Base-by-base conservation (phyloP, 2,888 invertebrate species). In the Drosophila prostipennis region DNA sequence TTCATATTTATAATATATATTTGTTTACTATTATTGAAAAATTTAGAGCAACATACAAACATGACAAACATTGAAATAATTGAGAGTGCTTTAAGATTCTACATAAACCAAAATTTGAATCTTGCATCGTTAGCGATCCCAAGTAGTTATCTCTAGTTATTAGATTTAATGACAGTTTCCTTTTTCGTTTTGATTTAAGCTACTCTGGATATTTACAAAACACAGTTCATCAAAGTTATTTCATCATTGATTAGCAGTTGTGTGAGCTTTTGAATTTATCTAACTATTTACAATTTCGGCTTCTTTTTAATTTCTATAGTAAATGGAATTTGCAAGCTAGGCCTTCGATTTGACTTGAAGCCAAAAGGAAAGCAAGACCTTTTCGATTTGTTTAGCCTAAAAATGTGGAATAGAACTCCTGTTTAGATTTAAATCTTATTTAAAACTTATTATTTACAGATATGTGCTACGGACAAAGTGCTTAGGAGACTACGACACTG, bases 41-140 rank as follows among this genome's bases (percentile, higher is more conserved):
- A 57, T 78, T 70, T 76, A 73, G 72, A 81, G 81, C 78, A 88
- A 80, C 84, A 80, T 89, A 86, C 72, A 78, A 79, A 89, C 87
- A 82, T 81, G 81, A 87, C 74, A 87, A 85, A 87, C 88, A 81
- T 85, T 76, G 46, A 87, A 74, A 76, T 77, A 64, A 58, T 64
- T 64, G 53, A 57, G 67, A 74, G 68, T 57, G 64, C 51, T 59
- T 58, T 54, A 45, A 11, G 26, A 52, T 63, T 68, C 54, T 68
- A 29, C 29, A 29, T 7, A 39, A 55, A 74, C 65, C 60, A 56
- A 60, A 82, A 64, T 52, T 77, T 68, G 85, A 86, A 84, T 78
- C 77, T 89, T 80, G 78, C 83, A 80, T 77, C 79, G 59, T 60
- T 61, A 69, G 65, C 53, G 77, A 80, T 79, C 77, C 77, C 83